Evolutionary conservation across 2,113 vertebrate species (phyloP).

Genomic region (Setophaga coronata): DNA sequence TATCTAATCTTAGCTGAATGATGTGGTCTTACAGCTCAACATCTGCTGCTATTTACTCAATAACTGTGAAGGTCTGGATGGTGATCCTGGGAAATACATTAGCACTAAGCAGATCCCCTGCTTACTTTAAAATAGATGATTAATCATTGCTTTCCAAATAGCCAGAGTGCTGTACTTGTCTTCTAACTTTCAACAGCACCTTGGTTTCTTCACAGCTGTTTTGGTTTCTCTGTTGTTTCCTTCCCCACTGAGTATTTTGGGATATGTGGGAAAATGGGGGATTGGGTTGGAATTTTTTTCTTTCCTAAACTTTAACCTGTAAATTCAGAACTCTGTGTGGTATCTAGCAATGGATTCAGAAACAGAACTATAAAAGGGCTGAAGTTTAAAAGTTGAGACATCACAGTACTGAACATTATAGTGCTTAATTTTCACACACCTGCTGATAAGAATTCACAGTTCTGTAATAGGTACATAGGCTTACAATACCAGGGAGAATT

Average conservation of each 20-base stretch:
- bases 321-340: not conserved
- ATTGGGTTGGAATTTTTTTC: not conserved
- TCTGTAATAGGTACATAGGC: not conserved
- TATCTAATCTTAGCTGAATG: conserved; percentile 21
- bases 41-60: conserved; percentile 28
- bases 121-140: not conserved
- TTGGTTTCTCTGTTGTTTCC: not conserved
- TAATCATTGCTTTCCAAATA: not conserved
- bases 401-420: not conserved
- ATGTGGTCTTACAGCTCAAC: not conserved
- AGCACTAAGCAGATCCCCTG: not conserved
- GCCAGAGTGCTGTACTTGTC: not conserved
- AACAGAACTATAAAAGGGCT: not conserved
- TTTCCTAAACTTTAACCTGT: not conserved
- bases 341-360: not conserved
- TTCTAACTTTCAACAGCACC: not conserved
- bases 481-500: not conserved
- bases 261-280: not conserved
- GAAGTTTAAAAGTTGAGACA: not conserved
- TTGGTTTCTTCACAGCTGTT: not conserved
- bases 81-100: conserved; percentile 14
- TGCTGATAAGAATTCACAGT: not conserved
- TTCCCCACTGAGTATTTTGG: not conserved
- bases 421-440: not conserved
- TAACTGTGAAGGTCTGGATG: conserved; percentile 19